phyloP scores from a whole-genome alignment of 2,888 invertebrate genomes.

The Lingula anatina region DNA sequence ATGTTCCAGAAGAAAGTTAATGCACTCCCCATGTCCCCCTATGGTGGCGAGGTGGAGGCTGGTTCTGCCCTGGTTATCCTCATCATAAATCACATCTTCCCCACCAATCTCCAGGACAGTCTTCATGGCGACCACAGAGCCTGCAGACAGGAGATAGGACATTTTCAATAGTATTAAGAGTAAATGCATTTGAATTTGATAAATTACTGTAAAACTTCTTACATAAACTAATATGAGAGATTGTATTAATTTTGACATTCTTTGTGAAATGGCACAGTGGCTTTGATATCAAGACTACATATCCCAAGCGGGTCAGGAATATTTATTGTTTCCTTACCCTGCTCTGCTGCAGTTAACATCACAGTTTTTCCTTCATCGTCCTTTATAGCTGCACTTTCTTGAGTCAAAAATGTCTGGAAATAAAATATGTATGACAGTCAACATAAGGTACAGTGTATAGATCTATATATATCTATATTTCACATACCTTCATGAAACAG shows the following conservation, averaged over 20 bases:
- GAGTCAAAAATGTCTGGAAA: constrained; percentile 43
- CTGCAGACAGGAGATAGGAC: no score
- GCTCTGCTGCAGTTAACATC: constrained; percentile 46
- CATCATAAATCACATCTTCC: constrained; percentile 26
- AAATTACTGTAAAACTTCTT: no score
- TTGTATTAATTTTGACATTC: no score
- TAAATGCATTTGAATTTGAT: no score
- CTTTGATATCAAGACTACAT: no score
- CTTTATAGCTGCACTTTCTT: constrained; percentile 37
- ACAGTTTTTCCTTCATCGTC: constrained; percentile 51
- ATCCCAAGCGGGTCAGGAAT: no score
- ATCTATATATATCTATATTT: background rate
- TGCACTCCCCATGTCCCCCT: constrained; percentile 51
- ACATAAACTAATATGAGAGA: no score
- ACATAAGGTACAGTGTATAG: no score
- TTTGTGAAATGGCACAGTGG: no score
- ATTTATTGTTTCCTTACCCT: no score
- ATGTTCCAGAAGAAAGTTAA: constrained; percentile 49
- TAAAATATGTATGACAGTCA: background rate
- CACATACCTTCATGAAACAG: background rate
- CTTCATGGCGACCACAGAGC: constrained; percentile 42
- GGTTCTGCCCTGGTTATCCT: constrained; percentile 40
- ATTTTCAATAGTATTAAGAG: no score
- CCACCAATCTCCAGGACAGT: constrained; percentile 46
- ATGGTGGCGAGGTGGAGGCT: constrained; percentile 48